A percentile compares a stretch with the other conserved stretches of the same genome.
Conservation (phyloP, 2,797 vertebrate genomes). For the Malacoraja senta region DNA sequence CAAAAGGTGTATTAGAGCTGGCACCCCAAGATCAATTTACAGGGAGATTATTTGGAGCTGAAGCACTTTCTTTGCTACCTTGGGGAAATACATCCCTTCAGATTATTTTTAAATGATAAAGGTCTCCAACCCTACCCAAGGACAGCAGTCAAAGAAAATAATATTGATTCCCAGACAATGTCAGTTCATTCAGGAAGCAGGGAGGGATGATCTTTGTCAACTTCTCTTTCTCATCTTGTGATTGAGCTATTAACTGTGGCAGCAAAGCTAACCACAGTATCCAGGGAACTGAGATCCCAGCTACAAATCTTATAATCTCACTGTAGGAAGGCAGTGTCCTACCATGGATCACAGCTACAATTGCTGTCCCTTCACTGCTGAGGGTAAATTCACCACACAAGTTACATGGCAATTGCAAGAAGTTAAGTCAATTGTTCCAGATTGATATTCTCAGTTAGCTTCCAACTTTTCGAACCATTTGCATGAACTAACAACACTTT, state of each 20-base stretch:
- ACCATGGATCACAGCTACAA: not conserved
- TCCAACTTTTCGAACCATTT: not conserved
- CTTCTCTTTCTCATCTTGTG: not conserved
- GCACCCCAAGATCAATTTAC: not conserved
- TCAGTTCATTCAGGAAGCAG: not conserved
- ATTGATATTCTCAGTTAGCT: slow-evolving; percentile 6
- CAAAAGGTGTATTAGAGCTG: not conserved
- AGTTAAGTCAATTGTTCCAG: not conserved
- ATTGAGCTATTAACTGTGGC: not conserved
- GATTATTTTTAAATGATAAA: not conserved
- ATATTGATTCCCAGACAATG: not conserved
- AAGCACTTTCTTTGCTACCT: not conserved
- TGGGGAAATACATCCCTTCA: not conserved
- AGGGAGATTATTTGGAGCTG: not conserved
- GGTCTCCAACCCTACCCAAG: not conserved
- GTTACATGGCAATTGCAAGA: not conserved
- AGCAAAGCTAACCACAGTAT: not conserved
- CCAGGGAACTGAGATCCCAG: not conserved
- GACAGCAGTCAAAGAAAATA: slow-evolving; percentile 6
- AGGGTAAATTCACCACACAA: not conserved
- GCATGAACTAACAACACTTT: not conserved
- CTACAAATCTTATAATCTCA: not conserved
- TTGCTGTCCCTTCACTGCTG: not conserved
- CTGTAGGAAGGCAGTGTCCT: not conserved
- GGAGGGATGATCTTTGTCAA: not conserved